phyloP scores from a whole-genome alignment of 2,888 invertebrate genomes.

The Mesopsocus fuscifrons region DNA sequence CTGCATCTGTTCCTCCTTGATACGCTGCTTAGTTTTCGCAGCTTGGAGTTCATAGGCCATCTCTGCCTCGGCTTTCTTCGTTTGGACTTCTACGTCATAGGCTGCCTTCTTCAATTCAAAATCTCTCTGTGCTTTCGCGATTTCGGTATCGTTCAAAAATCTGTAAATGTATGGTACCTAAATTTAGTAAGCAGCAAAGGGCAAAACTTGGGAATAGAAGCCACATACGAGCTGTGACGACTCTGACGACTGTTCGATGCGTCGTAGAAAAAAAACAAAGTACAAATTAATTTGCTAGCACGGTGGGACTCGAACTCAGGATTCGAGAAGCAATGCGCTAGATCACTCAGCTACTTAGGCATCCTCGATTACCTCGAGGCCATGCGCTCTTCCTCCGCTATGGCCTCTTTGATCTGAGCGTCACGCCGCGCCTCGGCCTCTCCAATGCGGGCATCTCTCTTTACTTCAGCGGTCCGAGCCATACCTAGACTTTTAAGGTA shows the following conservation, averaged over 20 bases:
- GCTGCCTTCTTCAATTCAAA: conserved; percentile 94
- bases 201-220: too few species aligned
- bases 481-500: conserved; percentile 87
- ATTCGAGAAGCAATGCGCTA: too few species aligned
- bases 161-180: conserved; percentile 18
- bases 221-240: too few species aligned
- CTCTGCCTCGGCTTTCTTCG: conserved; percentile 84
- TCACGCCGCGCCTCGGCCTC: conserved; percentile 91
- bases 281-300: too few species aligned
- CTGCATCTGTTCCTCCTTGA: conserved; percentile 96
- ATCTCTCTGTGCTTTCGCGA: conserved; percentile 90
- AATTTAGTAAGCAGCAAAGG: conserved; percentile 4
- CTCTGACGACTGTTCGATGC: too few species aligned
- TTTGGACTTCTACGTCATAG: conserved; percentile 93
- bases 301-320: too few species aligned
- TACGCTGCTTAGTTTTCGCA: conserved; percentile 86
- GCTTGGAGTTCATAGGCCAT: conserved; percentile 86
- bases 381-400: conserved; percentile 93
- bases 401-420: conserved; percentile 81
- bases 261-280: too few species aligned
- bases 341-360: too few species aligned
- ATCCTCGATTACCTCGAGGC: conserved; percentile 59
- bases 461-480: conserved; percentile 88
- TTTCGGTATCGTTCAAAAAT: conserved; percentile 89
- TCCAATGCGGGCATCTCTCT: conserved; percentile 88